Base-by-base conservation (phyloP, 2,888 invertebrate genomes). In the Zaprionus lineosus region DNA sequence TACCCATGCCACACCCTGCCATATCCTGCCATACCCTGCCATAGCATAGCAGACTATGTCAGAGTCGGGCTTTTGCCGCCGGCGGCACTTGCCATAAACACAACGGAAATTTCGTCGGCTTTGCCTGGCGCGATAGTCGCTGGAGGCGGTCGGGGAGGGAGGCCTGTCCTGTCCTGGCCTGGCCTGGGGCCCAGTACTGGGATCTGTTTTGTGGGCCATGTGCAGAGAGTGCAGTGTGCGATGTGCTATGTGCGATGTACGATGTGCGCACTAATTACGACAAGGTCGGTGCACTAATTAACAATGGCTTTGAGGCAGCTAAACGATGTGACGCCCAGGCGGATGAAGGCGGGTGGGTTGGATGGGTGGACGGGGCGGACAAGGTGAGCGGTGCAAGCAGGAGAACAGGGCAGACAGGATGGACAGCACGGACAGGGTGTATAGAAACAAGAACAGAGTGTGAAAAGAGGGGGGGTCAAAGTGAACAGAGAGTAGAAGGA, bases 221-320 rank as follows among this genome's bases (percentile, higher is more conserved):
- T 21, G 39, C 16, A 33, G 29, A n/a, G 19, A 46, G 4, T 21
- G 39, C 16, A 33, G 29, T 7, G 29, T 37, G 21, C 33, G 15
- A 28, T 11, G 31, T n/a, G 24, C 33, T 16, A 9, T 11, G 14
- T 29, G 59, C 66, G 51, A 33, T 62, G 59, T 77, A 78, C 74
- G 77, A 50, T 66, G 62, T 52, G 82, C 70, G 69, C 74, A 81
- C 82, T 84, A 78, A 78, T 78, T 78, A 81, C 74, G 61, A 67
- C 78, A 78, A 84, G 84, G 78, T 76, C 84, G 74, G 57, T 84
- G 78, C 68, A 81, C 84, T 78, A 78, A 78, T 81, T 84, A 78
- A 78, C 82, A 78, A 84, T 84, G 61, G 77, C 84, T 84, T 76
- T 81, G 63, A 78, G 84, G 74, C 82, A 67, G 75, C 71, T 78